Percentiles rank a stretch among this genome's conserved stretches.
These are phyloP conservation scores for Leptinotarsa tumamoca DNA, from an alignment of 2,888 invertebrate species.

Conservation along the genomic window DNA sequence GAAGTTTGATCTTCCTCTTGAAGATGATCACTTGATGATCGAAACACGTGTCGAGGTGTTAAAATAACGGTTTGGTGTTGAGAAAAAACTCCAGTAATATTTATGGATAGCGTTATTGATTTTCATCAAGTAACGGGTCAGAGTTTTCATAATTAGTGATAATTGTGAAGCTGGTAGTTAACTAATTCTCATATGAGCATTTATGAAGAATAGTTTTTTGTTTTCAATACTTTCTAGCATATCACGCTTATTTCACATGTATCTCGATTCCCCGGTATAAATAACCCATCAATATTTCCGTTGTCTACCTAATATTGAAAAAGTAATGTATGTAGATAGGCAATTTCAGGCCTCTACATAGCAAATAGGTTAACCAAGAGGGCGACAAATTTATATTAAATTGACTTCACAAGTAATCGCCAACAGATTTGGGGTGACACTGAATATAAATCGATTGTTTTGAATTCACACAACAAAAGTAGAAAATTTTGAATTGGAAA, in stretches of 20 bases:
- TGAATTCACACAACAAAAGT: conserved; percentile 6
- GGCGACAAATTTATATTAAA: conserved; percentile 24
- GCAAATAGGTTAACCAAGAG: conserved; percentile 25
- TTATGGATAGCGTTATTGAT: too few species aligned
- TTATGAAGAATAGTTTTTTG: too few species aligned
- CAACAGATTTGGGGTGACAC: conserved; percentile 12
- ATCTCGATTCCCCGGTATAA: conserved; percentile 6
- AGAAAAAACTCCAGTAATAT: too few species aligned
- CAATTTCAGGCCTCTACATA: conserved; percentile 23
- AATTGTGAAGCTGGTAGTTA: too few species aligned
- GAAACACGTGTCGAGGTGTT: too few species aligned
- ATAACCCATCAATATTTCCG: conserved; percentile 19
- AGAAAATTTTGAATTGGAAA: neutral
- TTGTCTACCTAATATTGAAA: conserved; percentile 26
- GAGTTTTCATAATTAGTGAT: too few species aligned
- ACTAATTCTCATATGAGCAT: too few species aligned
- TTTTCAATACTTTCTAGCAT: too few species aligned
- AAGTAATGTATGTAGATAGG: conserved; percentile 28
- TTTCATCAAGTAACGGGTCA: too few species aligned
- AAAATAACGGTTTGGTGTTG: too few species aligned
- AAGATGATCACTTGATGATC: too few species aligned
- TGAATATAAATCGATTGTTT: conserved; percentile 13
- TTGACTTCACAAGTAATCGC: conserved; percentile 21
- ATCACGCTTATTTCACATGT: neutral
- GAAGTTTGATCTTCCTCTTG: too few species aligned